Evolutionary conservation across 2,888 invertebrate genomes (phyloP).

Genomic region (Folsomia manolachei): DNA sequence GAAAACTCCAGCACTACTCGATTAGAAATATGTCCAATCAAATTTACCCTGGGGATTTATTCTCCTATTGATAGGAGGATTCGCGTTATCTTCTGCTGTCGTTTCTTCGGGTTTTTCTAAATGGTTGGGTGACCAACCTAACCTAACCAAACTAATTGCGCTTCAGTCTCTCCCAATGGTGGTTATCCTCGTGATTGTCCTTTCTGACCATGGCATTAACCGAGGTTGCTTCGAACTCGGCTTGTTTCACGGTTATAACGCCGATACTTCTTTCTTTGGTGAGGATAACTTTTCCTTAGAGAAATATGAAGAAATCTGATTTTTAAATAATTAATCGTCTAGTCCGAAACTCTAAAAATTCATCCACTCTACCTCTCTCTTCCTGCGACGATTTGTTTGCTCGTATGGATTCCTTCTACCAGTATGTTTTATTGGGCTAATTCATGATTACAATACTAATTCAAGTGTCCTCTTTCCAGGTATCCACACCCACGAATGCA

Average conservation of each 20-base stretch:
- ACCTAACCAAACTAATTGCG: no score
- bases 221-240: conserved; percentile 86
- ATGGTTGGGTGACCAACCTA: conserved; percentile 70
- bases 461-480: conserved; percentile 63
- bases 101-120: conserved; percentile 73
- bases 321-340: conserved; percentile 46
- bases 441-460: conserved; percentile 1
- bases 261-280: conserved; percentile 80
- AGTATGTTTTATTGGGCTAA: conserved; percentile 18
- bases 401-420: conserved; percentile 72
- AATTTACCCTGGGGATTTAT: conserved; percentile 38
- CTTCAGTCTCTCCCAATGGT: conserved; percentile 64
- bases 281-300: conserved; percentile 45
- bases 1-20: conserved; percentile 27
- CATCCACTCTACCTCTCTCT: conserved; percentile 88
- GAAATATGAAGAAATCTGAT: not conserved
- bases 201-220: conserved; percentile 64
- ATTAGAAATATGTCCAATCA: conserved; percentile 39
- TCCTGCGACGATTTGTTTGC: conserved; percentile 81
- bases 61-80: conserved; percentile 67
- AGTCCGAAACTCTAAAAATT: conserved; percentile 69
- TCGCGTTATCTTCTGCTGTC: conserved; percentile 83
- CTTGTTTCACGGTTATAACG: conserved; percentile 82
- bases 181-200: conserved; percentile 70
- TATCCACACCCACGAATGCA: conserved; percentile 93